These are phyloP conservation scores for Graptemys geographica DNA, from an alignment of 2,797 vertebrate genomes.

Conservation along the genomic window DNA sequence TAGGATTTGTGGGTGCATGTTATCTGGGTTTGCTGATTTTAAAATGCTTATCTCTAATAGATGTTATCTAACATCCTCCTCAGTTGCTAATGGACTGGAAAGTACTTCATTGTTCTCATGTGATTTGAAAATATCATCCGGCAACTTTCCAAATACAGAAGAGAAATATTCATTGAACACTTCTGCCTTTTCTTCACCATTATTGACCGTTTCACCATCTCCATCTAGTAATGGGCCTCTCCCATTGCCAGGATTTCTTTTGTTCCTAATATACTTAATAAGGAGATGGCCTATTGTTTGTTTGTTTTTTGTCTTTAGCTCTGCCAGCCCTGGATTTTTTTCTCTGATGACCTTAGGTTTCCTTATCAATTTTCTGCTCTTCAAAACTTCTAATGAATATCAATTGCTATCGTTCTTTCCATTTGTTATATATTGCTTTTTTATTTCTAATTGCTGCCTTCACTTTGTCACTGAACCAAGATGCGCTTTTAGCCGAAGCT, in stretches of 20 bases:
- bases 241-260: neutral
- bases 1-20: neutral
- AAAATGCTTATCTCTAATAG: neutral
- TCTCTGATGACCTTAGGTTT: neutral
- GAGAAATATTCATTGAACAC: neutral
- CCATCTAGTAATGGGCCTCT: neutral
- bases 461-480: neutral
- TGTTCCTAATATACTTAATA: neutral
- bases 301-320: neutral
- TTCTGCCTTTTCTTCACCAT: neutral
- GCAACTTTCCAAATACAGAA: neutral
- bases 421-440: slow-evolving; percentile 15
- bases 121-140: neutral
- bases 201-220: neutral
- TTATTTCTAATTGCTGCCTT: neutral
- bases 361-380: neutral
- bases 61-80: neutral
- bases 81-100: neutral
- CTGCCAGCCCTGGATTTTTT: neutral
- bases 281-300: neutral
- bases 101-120: neutral
- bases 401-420: neutral
- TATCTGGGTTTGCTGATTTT: neutral
- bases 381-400: neutral
- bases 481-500: neutral